Percentiles rank a stretch among this genome's conserved stretches.
Conservation (phyloP, 2,113 vertebrate species). For the Rhynchopsitta pachyrhyncha region DNA sequence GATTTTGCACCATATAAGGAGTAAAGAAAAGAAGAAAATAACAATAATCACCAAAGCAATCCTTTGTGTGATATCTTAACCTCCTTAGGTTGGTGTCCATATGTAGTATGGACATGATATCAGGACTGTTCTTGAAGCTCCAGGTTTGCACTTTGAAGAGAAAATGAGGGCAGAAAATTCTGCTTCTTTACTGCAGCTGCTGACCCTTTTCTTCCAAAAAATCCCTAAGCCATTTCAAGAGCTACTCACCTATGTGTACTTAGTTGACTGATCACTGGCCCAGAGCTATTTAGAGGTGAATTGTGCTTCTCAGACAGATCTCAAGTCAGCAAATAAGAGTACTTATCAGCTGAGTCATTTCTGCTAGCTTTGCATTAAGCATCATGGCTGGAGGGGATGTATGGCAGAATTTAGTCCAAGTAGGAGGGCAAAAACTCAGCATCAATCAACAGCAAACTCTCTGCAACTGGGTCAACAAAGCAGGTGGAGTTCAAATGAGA, state of each 20-base stretch:
- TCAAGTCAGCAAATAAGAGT: constrained; percentile 24
- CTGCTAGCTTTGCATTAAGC: constrained; percentile 37
- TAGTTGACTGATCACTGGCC: neutral
- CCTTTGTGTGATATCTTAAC: neutral
- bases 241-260: neutral
- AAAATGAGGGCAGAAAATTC: neutral
- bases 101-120: rapidly evolving
- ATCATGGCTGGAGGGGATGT: neutral
- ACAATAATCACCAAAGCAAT: neutral
- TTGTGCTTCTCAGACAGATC: neutral
- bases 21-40: neutral
- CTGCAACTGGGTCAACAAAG: neutral
- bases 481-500: neutral
- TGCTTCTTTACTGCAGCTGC: neutral
- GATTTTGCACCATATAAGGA: neutral
- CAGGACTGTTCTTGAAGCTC: neutral
- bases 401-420: neutral
- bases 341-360: constrained; percentile 25
- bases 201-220: neutral
- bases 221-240: neutral
- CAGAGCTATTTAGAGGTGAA: constrained; percentile 18
- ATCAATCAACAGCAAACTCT: neutral
- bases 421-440: neutral
- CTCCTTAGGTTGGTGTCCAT: neutral
- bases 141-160: neutral